A percentile compares a stretch with the other conserved stretches of the same genome.
phyloP scores from a whole-genome alignment of 2,888 invertebrate genomes.

The Drosophila fungiperda region DNA sequence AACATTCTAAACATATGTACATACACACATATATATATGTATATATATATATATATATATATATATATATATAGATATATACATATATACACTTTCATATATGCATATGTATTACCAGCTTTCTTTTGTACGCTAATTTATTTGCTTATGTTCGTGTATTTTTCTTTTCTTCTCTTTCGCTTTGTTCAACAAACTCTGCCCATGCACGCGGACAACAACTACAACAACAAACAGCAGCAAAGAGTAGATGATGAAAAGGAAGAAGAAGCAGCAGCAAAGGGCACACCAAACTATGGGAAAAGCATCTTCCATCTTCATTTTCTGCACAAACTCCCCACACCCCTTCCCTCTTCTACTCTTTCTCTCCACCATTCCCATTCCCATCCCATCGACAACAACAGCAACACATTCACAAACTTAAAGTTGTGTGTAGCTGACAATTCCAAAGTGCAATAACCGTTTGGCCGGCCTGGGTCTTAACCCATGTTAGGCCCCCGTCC shows the following conservation, averaged over 20 bases:
- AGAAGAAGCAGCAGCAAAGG: slow-evolving; percentile 22
- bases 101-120: slow-evolving; percentile 32
- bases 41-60: not conserved
- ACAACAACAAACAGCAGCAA: slow-evolving; percentile 5
- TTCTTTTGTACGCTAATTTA: slow-evolving; percentile 64
- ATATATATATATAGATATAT: not conserved
- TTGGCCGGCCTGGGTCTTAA: slow-evolving; percentile 50
- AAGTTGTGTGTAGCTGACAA: slow-evolving; percentile 56
- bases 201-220: slow-evolving; percentile 35
- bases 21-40: not conserved
- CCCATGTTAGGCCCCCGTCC: slow-evolving; percentile 31
- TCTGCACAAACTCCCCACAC: slow-evolving; percentile 23
- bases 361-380: slow-evolving; percentile 5
- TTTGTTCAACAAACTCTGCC: slow-evolving; percentile 35
- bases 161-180: slow-evolving; percentile 44
- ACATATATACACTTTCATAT: slow-evolving; percentile 1
- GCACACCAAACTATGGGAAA: slow-evolving; percentile 50
- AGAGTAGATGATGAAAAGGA: slow-evolving; percentile 9
- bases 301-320: slow-evolving; percentile 44
- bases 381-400: slow-evolving; percentile 24
- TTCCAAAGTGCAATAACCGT: slow-evolving; percentile 75
- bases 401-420: slow-evolving; percentile 31
- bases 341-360: not conserved
- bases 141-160: slow-evolving; percentile 48
- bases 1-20: slow-evolving; percentile 10